These are phyloP conservation scores for Craseonycteris thonglongyai DNA, from an alignment of 2,113 vertebrate genomes.

Conservation along the genomic window DNA sequence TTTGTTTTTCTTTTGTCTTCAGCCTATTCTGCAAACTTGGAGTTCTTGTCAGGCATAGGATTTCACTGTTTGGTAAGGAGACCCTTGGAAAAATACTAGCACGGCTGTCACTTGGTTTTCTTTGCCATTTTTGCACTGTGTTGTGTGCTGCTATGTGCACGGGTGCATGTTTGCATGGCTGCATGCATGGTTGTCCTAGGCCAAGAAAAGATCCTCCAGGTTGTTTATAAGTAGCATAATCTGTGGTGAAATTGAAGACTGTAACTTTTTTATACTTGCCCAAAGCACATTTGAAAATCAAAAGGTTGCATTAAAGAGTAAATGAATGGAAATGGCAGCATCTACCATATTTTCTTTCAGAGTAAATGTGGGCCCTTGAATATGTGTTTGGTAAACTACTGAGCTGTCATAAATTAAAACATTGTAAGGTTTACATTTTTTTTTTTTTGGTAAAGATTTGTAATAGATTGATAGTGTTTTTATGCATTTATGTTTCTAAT, in stretches of 20 bases:
- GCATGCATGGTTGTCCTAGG: conserved; percentile 72
- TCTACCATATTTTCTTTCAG: neutral
- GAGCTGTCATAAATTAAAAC: neutral
- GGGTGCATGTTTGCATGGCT: conserved; percentile 77
- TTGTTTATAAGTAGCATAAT: conserved; percentile 30
- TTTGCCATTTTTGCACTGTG: conserved; percentile 77
- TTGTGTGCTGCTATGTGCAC: conserved; percentile 75
- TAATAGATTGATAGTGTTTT: too few species aligned
- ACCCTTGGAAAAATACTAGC: conserved; percentile 79
- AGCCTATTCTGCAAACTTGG: conserved; percentile 99
- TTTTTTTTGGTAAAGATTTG: too few species aligned
- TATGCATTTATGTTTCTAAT: neutral
- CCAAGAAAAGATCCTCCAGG: conserved; percentile 48
- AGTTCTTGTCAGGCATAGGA: conserved; percentile 99
- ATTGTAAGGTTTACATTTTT: too few species aligned
- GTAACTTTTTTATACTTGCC: neutral
- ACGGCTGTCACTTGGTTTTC: conserved; percentile 79
- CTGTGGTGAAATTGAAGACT: neutral
- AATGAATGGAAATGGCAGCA: neutral
- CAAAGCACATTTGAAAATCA: neutral
- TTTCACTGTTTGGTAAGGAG: conserved; percentile 99
- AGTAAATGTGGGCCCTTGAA: neutral
- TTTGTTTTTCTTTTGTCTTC: conserved; percentile 83
- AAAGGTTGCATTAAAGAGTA: neutral
- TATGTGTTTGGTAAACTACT: neutral